These are phyloP conservation scores for Eretmochelys imbricata DNA, from an alignment of 2,113 vertebrate species.

Conservation along the genomic window DNA sequence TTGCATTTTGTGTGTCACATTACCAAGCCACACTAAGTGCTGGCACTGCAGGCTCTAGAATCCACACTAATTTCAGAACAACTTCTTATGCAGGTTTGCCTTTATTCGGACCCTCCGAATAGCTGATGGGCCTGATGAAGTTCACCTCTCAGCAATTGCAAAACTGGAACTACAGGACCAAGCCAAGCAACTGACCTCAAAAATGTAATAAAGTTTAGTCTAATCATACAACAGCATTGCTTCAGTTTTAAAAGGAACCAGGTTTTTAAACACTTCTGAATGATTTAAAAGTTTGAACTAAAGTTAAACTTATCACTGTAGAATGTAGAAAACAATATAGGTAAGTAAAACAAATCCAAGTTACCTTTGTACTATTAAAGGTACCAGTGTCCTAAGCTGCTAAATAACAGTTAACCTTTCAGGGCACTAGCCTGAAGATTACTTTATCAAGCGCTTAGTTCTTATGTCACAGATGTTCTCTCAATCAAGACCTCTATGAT, in stretches of 20 bases:
- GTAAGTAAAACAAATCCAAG: no score
- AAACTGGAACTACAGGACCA: slow-evolving; percentile 88
- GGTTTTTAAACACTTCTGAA: background rate
- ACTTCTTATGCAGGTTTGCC: slow-evolving; percentile 80
- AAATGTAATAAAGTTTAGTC: slow-evolving; percentile 74
- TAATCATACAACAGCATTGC: background rate
- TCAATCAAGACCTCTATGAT: background rate
- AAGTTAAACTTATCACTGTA: no score
- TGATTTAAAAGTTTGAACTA: background rate
- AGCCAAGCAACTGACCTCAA: slow-evolving; percentile 74
- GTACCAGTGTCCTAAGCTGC: background rate
- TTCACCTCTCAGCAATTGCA: slow-evolving; percentile 91
- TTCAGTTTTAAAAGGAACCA: background rate
- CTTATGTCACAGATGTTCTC: background rate
- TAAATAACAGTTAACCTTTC: background rate
- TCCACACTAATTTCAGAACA: background rate
- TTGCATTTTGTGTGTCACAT: fast-evolving
- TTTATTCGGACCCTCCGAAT: slow-evolving; percentile 82
- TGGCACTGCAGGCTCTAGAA: background rate
- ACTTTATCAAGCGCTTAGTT: background rate
- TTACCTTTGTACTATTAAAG: no score
- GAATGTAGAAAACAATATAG: no score
- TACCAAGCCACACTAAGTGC: background rate
- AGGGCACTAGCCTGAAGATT: background rate
- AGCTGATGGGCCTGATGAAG: slow-evolving; percentile 93